Conservation (phyloP, 1,140 invertebrate genomes). For the Drosophila lacertosa region DNA sequence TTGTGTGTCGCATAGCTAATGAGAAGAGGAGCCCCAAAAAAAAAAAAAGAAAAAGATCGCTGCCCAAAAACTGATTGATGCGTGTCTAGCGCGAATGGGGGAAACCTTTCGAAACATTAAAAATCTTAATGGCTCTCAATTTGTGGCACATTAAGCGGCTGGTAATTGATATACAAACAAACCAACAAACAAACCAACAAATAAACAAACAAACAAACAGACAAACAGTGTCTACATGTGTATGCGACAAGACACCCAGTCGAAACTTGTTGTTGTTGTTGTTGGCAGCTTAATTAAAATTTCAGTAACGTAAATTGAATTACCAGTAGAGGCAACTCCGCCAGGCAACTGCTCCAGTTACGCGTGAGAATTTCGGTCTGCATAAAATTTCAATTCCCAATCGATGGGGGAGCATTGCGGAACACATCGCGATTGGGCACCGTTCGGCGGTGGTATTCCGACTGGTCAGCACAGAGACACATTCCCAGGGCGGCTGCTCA, state of each 20-base stretch:
- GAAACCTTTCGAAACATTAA: conserved; percentile 35
- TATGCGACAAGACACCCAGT: conserved; percentile 43
- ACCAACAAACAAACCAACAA: too few relatives aligned
- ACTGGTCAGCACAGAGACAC: conserved; percentile 50
- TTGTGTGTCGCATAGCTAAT: conserved; percentile 59
- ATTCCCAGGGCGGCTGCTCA: conserved; percentile 69
- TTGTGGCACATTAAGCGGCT: conserved; percentile 74
- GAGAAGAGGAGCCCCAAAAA: conserved; percentile 45
- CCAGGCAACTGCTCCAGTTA: conserved; percentile 74
- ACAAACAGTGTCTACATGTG: conserved; percentile 59
- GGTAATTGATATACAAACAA: conserved; percentile 61
- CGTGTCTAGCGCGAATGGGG: conserved; percentile 45
- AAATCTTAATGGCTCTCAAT: conserved; percentile 76
- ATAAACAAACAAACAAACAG: too few relatives aligned
- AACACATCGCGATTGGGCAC: not conserved
- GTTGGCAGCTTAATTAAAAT: conserved; percentile 75
- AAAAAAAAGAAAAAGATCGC: conserved; percentile 21
- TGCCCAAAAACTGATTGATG: conserved; percentile 62
- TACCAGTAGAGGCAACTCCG: too few relatives aligned
- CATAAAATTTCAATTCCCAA: conserved; percentile 78
- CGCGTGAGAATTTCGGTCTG: conserved; percentile 78
- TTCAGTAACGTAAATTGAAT: conserved; percentile 80
- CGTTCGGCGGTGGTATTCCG: not conserved
- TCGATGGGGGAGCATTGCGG: conserved; percentile 23
- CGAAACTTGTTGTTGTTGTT: too few relatives aligned